A percentile compares a stretch with the other conserved stretches of the same genome.
Conservation (phyloP, 2,888 invertebrate species). For the Temnothorax rugatulus region DNA sequence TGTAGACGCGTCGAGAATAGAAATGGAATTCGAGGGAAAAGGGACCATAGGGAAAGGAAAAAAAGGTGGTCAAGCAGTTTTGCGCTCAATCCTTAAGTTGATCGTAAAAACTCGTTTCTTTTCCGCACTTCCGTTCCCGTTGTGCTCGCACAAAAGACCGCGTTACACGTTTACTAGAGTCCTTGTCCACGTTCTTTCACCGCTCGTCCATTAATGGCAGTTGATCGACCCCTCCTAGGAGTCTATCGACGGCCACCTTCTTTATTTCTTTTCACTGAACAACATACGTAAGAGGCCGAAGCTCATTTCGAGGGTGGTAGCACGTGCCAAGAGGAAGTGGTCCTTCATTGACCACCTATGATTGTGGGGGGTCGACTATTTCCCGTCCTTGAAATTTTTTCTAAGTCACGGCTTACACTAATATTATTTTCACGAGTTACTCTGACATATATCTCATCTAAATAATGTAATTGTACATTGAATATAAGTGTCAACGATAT, state of each 20-base stretch:
- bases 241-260: conserved; percentile 57
- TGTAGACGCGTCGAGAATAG: neutral
- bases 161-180: conserved; percentile 72
- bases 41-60: conserved; percentile 47
- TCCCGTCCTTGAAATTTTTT: conserved; percentile 29
- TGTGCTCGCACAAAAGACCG: conserved; percentile 68
- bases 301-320: conserved; percentile 69
- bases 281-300: conserved; percentile 72
- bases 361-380: conserved; percentile 46
- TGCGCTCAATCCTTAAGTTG: conserved; percentile 63
- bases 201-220: conserved; percentile 78
- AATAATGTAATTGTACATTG: neutral
- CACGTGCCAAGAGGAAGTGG: conserved; percentile 66
- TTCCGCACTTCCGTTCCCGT: conserved; percentile 64
- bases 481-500: neutral
- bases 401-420: neutral
- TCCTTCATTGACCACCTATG: conserved; percentile 66
- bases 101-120: conserved; percentile 64
- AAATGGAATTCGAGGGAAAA: neutral
- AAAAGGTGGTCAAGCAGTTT: conserved; percentile 77
- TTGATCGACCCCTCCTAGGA: conserved; percentile 76
- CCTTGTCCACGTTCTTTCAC: conserved; percentile 70
- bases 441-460: neutral
- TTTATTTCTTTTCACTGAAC: conserved; percentile 75
- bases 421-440: neutral